A percentile compares a stretch with the other conserved stretches of the same genome.
Evolutionary conservation across 2,113 vertebrate genomes (phyloP).

Genomic region (Lipotes vexillifer): DNA sequence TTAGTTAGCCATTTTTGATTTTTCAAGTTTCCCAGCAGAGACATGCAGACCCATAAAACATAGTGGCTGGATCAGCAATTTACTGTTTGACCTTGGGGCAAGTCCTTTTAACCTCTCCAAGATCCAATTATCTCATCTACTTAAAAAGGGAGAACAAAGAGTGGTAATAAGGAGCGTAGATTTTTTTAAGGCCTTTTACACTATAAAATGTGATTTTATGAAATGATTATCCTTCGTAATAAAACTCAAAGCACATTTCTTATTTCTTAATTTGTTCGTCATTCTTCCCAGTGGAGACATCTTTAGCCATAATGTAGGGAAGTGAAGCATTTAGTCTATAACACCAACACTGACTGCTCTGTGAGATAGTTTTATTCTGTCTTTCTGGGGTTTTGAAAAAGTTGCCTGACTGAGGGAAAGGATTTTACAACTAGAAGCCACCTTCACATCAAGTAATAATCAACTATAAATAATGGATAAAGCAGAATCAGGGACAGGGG

Average conservation of each 20-base stretch:
- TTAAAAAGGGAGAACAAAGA: background rate
- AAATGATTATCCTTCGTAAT: background rate
- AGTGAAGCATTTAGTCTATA: background rate
- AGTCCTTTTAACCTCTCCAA: background rate
- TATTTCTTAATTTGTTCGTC: background rate
- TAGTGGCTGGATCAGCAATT: background rate
- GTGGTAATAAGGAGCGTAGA: background rate
- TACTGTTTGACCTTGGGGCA: background rate
- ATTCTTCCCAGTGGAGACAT: background rate
- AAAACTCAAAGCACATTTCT: background rate
- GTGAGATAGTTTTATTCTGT: background rate
- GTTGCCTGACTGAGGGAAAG: background rate
- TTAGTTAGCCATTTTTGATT: background rate
- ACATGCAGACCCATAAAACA: background rate
- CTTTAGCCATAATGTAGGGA: background rate
- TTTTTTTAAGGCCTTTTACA: conserved; percentile 1
- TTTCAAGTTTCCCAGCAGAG: conserved; percentile 14
- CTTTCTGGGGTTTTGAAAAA: background rate
- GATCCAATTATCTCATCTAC: background rate
- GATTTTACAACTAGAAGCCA: background rate
- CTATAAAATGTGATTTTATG: background rate
- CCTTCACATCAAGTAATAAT: conserved; percentile 16
- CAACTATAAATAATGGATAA: background rate
- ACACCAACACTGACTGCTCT: background rate
- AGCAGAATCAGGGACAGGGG: background rate